These are phyloP conservation scores for Rhynchophorus ferrugineus DNA, from an alignment of 1,140 invertebrate species.

Conservation along the genomic window DNA sequence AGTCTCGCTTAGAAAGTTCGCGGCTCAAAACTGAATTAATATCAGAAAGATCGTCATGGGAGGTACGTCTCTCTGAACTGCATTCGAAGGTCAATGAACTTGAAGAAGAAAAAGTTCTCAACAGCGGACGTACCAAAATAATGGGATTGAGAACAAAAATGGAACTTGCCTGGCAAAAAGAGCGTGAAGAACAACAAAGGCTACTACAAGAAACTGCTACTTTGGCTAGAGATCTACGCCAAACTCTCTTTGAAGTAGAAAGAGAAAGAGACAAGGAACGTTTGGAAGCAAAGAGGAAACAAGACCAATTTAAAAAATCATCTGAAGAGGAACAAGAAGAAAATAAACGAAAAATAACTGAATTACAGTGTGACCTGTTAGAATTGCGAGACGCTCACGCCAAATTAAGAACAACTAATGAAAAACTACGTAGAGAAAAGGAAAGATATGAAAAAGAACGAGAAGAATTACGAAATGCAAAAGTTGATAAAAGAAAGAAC, in stretches of 20 bases:
- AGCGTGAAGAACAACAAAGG: slow-evolving; percentile 85
- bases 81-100: slow-evolving; percentile 88
- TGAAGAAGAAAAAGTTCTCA: slow-evolving; percentile 73
- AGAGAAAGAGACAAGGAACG: slow-evolving; percentile 82
- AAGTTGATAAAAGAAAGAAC: slow-evolving; percentile 45
- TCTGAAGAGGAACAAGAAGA: slow-evolving; percentile 86
- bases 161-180: slow-evolving; percentile 93
- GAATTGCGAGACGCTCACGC: slow-evolving; percentile 86
- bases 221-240: slow-evolving; percentile 77
- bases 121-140: slow-evolving; percentile 73
- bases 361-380: slow-evolving; percentile 79
- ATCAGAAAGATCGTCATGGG: slow-evolving; percentile 78
- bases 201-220: slow-evolving; percentile 85
- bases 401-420: slow-evolving; percentile 84
- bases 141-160: slow-evolving; percentile 79
- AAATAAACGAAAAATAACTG: slow-evolving; percentile 71
- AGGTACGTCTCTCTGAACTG: slow-evolving; percentile 83
- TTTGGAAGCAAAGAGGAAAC: slow-evolving; percentile 73
- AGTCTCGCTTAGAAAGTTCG: slow-evolving; percentile 70
- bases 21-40: slow-evolving; percentile 84
- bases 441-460: slow-evolving; percentile 76
- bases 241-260: slow-evolving; percentile 83
- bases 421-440: slow-evolving; percentile 79
- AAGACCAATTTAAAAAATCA: slow-evolving; percentile 75
- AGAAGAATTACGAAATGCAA: slow-evolving; percentile 54